Evolutionary conservation across 30 jellyfish, hydroid and myxozoan genomes (phyloP), one percentile per base, ranked within the genome.

Genomic region (Aurelia aurita): DNA sequence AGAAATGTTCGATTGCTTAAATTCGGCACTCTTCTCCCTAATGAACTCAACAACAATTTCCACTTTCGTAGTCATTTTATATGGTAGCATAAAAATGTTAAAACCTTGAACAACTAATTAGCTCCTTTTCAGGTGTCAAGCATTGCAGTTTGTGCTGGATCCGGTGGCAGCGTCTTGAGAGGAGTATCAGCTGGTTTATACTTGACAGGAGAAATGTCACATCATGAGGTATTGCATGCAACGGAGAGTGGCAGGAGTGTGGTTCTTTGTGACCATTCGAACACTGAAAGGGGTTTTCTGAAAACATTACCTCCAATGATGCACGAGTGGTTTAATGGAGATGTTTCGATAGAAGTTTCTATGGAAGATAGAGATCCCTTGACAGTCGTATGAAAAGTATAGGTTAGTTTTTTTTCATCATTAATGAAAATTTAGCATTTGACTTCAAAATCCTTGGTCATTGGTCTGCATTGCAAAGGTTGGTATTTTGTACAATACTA

Each of bases 131-230:
- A 95, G 99, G 85, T 96, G 12, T 19, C 63, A 27, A 87, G 85
- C 16, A 93, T 96, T 23, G 99, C 98, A 1, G 94, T 82, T 39
- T 91, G 98, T 72, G 98, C 99, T 74, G 99, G 99, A 21, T 91
- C 99, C 15, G 99, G 99, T 11, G 94, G 96, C 32, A 75, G 90
- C 54, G 83, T 96, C 58, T 82, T 96, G 68, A 74, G 77, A 19
- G 97, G 98, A 12, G 97, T 91, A 29, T 39, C 61, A 22, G 97
- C 96, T 2, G 97, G 87, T 53, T 91, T 91, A 12, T 90, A 79
- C 82, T 44, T 96, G 27, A 79, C 99, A 18, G 99, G 99, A 15
- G 99, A 96, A 70, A 82, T 96, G 97, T 80, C 97, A 14, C 99
- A 96, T 57, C 99, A 96, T 87, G 98, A 90, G 13, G 83, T 96